phyloP scores from a whole-genome alignment of 2,888 invertebrate genomes.

The Lepidonotus clava region DNA sequence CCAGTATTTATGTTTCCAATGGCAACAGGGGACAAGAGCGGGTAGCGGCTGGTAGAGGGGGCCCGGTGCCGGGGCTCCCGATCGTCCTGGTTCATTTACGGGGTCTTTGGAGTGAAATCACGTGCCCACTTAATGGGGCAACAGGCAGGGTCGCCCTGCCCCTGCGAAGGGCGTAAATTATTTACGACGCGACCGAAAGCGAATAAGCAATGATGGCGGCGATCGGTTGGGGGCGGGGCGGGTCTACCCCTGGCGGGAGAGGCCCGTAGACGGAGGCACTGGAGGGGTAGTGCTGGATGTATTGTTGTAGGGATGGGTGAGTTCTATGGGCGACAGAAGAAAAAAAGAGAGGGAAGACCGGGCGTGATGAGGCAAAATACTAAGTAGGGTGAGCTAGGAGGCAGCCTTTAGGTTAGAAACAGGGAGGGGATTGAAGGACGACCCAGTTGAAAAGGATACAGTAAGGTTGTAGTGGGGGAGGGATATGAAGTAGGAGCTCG shows the following conservation, averaged over 20 bases:
- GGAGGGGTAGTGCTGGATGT: not conserved
- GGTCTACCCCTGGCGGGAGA: not conserved
- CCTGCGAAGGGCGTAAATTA: constrained; percentile 37
- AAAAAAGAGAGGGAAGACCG: not conserved
- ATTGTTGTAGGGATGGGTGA: not conserved
- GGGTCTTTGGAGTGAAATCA: constrained; percentile 45
- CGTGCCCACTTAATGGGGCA: constrained; percentile 31
- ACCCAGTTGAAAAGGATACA: no score
- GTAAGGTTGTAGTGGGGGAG: not conserved
- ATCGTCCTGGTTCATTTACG: not conserved
- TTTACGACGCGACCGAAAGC: not conserved
- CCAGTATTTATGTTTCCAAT: constrained; percentile 16
- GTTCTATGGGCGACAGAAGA: not conserved
- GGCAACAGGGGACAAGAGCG: not conserved
- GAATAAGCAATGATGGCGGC: constrained; percentile 41
- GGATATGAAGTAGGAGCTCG: not conserved
- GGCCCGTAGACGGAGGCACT: not conserved
- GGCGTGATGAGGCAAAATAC: not conserved
- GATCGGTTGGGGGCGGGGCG: not conserved
- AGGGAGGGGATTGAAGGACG: not conserved
- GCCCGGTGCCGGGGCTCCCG: not conserved
- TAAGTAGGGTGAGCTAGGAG: not conserved
- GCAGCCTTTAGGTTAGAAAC: not conserved
- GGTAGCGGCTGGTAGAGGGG: not conserved
- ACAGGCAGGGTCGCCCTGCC: not conserved